Percentiles rank a stretch among this genome's conserved stretches.
Conservation (phyloP, 1,140 invertebrate species). For the Magallana gigas region DNA sequence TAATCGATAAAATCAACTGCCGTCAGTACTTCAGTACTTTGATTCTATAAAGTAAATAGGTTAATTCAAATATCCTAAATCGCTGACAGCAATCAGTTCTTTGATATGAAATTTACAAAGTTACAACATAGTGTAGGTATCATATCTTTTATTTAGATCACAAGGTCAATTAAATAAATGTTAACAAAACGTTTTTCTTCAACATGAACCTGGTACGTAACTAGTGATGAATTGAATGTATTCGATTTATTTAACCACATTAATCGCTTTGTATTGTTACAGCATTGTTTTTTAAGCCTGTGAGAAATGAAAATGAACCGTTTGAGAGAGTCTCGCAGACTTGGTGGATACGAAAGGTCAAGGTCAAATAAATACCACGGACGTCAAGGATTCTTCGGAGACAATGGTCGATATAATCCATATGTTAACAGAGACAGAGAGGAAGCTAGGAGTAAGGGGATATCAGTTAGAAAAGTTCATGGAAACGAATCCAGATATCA, state of each 20-base stretch:
- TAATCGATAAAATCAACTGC: too few species aligned
- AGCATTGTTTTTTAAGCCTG: neutral
- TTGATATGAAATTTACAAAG: neutral
- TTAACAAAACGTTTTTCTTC: neutral
- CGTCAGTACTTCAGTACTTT: too few species aligned
- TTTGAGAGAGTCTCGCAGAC: neutral
- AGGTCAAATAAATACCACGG: neutral
- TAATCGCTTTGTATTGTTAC: neutral
- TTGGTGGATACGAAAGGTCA: neutral
- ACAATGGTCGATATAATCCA: neutral
- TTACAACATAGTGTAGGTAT: neutral
- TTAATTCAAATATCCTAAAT: too few species aligned
- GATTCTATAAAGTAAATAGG: too few species aligned
- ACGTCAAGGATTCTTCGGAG: neutral
- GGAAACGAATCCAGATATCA: neutral
- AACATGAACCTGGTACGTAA: neutral
- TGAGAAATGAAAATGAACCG: neutral
- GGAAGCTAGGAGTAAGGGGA: neutral
- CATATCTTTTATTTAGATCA: neutral
- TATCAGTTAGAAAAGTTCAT: neutral
- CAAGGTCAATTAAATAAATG: neutral
- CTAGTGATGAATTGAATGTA: neutral
- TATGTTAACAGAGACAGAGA: neutral
- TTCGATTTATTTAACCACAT: neutral
- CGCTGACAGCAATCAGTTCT: too few species aligned